Evolutionary conservation across 2,113 vertebrate genomes (phyloP), one percentile per base, ranked within the genome.

Genomic region (Trochalopteron elliotii): DNA sequence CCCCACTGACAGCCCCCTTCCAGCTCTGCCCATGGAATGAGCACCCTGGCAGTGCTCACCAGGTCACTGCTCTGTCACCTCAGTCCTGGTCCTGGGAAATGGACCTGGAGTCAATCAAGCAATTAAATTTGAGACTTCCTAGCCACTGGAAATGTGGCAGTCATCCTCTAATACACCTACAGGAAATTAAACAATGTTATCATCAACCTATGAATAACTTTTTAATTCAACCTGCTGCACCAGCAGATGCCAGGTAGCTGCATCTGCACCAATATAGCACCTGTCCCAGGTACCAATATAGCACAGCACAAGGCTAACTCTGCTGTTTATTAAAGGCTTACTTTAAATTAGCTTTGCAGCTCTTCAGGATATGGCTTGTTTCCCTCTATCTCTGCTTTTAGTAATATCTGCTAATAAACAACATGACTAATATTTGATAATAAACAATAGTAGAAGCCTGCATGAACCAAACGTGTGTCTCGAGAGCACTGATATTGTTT

Each of bases 101-200:
- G 12, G 45, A 79, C 49, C 61, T 42, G 25, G 40, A 88, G 69
- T 70, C 79, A 83, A 93, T 77, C 79, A 65, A 90, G n/a, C 44
- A 69, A 87, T 52, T 65, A 83, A 75, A 94, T 37, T 35, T 19
- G 53, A 91, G 71, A 70, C 27, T 70, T 70, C 35, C 70, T 5
- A 65, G 33, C 14, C 79, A 15, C 45, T 72, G 75, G 42, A 78
- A 87, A 70, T 17, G 45, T 11, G 79, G 75, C 44, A 61, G 31
- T 37, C 45, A 1, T 28, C 33, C 60, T 78, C 69, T 59, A 44
- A 49, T 67, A 92, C 60, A 77, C 20, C 75, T 45, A 60, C 64
- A 96, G 96, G 93, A 96, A 96, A 97, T 96, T 92, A 94, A 93
- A 86, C 7, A 17, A 27, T 83, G 56, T 64, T 92, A 88, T 71